Percentiles rank a stretch among this genome's conserved stretches.
Evolutionary conservation across 2,888 invertebrate species (phyloP).

Genomic region (Bellardia bayeri): DNA sequence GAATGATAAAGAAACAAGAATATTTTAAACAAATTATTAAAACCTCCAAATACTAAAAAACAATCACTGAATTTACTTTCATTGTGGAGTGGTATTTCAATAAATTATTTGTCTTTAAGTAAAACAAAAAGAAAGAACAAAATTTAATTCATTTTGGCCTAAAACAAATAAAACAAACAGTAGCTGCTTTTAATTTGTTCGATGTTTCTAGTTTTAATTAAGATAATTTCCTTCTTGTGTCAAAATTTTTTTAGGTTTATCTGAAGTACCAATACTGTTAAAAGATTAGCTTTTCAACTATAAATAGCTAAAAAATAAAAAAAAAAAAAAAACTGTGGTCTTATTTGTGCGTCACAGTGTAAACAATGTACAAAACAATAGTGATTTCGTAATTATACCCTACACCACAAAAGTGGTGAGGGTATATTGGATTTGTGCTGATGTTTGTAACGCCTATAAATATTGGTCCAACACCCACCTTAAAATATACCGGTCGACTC

Average conservation of each 20-base stretch:
- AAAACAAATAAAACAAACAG: conserved; percentile 24
- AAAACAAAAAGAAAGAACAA: background rate
- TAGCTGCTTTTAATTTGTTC: conserved; percentile 46
- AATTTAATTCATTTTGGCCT: conserved; percentile 12
- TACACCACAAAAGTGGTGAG: too few relatives aligned
- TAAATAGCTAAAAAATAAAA: background rate
- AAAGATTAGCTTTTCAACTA: background rate
- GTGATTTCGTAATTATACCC: too few relatives aligned
- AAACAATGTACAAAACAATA: too few relatives aligned
- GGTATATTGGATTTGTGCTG: too few relatives aligned
- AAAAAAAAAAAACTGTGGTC: background rate
- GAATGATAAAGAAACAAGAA: conserved; percentile 21
- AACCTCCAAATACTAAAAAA: too few relatives aligned
- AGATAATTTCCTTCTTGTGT: background rate
- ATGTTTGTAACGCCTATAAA: too few relatives aligned
- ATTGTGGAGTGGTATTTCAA: background rate
- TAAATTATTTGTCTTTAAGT: background rate
- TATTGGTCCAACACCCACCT: too few relatives aligned
- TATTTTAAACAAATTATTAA: background rate
- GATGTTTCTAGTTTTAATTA: background rate
- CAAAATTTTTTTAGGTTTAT: background rate
- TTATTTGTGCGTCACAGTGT: background rate
- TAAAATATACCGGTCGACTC: too few relatives aligned
- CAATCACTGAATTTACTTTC: background rate
- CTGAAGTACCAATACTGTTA: background rate